These are phyloP conservation scores for Macrochelys suwanniensis DNA, from an alignment of 2,797 vertebrate species.

Conservation along the genomic window DNA sequence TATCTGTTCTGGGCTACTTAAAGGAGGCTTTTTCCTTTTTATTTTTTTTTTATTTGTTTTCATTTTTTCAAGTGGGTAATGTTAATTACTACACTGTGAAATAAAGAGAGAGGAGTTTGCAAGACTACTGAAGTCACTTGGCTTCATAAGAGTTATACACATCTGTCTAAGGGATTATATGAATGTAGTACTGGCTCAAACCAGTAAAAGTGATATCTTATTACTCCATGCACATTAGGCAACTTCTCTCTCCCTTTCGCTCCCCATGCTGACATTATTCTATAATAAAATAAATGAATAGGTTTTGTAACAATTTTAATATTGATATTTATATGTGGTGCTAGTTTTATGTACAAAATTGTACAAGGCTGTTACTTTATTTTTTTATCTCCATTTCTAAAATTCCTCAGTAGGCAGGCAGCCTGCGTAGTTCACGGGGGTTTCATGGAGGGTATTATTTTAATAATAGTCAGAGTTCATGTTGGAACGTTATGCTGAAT, in stretches of 20 bases:
- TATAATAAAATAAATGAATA: neutral
- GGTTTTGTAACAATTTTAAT: neutral
- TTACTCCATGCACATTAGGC: neutral
- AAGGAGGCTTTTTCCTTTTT: neutral
- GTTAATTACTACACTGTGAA: neutral
- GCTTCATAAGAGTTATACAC: fast-evolving
- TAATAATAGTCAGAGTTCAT: neutral
- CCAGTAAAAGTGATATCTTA: neutral
- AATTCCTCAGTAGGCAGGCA: neutral
- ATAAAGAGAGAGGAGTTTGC: neutral
- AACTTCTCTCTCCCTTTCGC: neutral
- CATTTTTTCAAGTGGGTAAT: neutral
- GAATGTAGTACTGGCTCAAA: neutral
- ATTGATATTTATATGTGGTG: neutral
- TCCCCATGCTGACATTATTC: neutral
- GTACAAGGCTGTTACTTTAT: neutral
- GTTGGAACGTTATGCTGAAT: neutral
- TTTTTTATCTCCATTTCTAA: neutral
- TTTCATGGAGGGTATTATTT: neutral
- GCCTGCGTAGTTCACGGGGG: neutral
- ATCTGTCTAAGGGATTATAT: neutral
- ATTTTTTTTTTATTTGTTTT: too few relatives aligned
- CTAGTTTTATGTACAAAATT: neutral
- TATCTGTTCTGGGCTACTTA: neutral
- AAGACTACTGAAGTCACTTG: neutral